Evolutionary conservation across 1,140 invertebrate species (phyloP).

Genomic region (Hyphantria cunea): DNA sequence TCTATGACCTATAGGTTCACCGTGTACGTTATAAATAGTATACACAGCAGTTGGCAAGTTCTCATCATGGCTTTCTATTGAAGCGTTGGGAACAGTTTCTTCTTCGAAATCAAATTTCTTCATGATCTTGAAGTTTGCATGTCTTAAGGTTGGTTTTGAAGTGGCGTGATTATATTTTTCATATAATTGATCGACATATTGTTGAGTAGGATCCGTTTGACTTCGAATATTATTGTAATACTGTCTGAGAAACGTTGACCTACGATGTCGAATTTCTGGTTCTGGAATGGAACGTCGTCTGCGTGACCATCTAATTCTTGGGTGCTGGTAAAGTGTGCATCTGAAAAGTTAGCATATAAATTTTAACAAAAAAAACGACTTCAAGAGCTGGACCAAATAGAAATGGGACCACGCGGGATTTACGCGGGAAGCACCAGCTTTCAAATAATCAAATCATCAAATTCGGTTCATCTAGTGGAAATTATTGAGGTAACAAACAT

Average conservation of each 20-base stretch:
- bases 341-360: too few relatives aligned
- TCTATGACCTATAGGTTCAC: slow-evolving; percentile 73
- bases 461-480: too few relatives aligned
- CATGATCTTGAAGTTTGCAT: slow-evolving; percentile 74
- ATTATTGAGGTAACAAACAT: too few relatives aligned
- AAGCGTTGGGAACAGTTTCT: slow-evolving; percentile 45
- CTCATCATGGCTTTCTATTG: slow-evolving; percentile 49
- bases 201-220: slow-evolving; percentile 53
- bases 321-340: slow-evolving; percentile 91
- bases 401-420: too few relatives aligned
- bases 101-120: slow-evolving; percentile 70
- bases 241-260: slow-evolving; percentile 78
- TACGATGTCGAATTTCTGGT: slow-evolving; percentile 74
- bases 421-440: too few relatives aligned
- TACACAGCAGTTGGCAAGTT: slow-evolving; percentile 73
- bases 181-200: slow-evolving; percentile 64
- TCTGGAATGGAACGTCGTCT: slow-evolving; percentile 83
- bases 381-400: too few relatives aligned
- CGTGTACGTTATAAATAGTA: slow-evolving; percentile 74
- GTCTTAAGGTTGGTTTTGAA: slow-evolving; percentile 67
- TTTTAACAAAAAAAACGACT: too few relatives aligned
- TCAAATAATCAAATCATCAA: too few relatives aligned
- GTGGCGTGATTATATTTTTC: slow-evolving; percentile 70
- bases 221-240: slow-evolving; percentile 71
- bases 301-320: slow-evolving; percentile 89